Percentiles rank a stretch among this genome's conserved stretches.
Evolutionary conservation across 2,888 invertebrate genomes (phyloP).

Genomic region (Brachyptera putata): DNA sequence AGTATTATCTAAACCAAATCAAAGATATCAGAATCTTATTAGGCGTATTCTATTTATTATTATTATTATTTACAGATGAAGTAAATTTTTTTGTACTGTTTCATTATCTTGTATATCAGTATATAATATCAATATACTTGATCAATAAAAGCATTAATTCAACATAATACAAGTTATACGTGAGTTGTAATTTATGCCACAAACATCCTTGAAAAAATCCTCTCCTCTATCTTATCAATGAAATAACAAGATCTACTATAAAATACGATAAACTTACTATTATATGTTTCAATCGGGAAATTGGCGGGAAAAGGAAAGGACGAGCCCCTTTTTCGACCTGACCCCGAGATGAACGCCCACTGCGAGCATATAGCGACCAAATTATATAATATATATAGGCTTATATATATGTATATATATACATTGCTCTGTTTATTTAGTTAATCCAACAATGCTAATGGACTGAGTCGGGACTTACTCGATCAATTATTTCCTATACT

Average conservation of each 20-base stretch:
- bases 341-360: no score
- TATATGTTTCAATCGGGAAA: no score
- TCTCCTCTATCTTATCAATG: background rate
- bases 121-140: background rate
- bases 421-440: no score
- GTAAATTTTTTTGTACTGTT: background rate
- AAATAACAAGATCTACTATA: no score
- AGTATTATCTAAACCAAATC: constrained; percentile 1
- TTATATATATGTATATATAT: no score
- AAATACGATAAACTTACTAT: no score
- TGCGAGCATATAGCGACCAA: no score
- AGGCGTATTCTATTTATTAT: background rate
- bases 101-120: constrained; percentile 1
- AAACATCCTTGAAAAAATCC: background rate
- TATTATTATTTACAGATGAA: background rate
- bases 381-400: no score
- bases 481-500: no score
- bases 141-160: background rate
- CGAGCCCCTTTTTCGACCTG: background rate
- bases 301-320: no score
- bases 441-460: no score
- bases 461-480: no score
- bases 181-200: background rate
- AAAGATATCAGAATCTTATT: background rate
- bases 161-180: background rate